Base-by-base conservation (phyloP, 2,797 vertebrate species). In the Poeciliopsis infans region DNA sequence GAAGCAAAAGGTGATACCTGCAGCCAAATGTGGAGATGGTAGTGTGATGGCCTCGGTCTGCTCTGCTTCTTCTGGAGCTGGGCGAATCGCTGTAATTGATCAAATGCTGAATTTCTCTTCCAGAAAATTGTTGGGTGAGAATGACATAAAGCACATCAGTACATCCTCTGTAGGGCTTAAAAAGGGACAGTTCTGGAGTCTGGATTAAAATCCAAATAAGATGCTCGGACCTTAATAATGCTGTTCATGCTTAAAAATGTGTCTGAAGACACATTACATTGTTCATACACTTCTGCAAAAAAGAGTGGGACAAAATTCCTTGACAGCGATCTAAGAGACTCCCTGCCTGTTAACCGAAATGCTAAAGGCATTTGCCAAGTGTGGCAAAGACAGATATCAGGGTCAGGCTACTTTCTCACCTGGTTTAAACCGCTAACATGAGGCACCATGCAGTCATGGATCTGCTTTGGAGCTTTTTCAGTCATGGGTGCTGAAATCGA, bases 401-500 rank as follows among this genome's bases (percentile, higher is more conserved):
- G 36, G 16, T 68, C 31, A 68, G 36, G 36, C 11, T 12, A 23
- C 64, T 68, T 39, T 23, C 18, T 36, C 64, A 68, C 8, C 39
- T 68, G 64, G 1, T 12, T 68, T 16, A 45, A 6, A 28, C n/a
- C 3, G 12, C 68, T 70, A 46, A 70, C 68, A 45, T 31, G 41
- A 70, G 41, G 25, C 41, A 28, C 7, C 68, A 45, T 70, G 12
- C 41, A 28, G 25, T 43, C 23, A 41, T n/a, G 39, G 23, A 69
- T 77, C 61, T 28, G 1, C 5, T 74, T 73, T 66, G 57, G 33
- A 71, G 16, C 72, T 31, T 79, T 28, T 18, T 53, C 39, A 57
- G 0, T 18, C 66, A 25, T 2, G 11, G 66, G 10, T 75, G 82
- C 18, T 81, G 75, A 83, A 45, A 85, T 89, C 75, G 79, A 0